Percentiles rank a stretch among this genome's conserved stretches.
Evolutionary conservation across 2,113 vertebrate genomes (phyloP).

Genomic region (Perca schrenkii): DNA sequence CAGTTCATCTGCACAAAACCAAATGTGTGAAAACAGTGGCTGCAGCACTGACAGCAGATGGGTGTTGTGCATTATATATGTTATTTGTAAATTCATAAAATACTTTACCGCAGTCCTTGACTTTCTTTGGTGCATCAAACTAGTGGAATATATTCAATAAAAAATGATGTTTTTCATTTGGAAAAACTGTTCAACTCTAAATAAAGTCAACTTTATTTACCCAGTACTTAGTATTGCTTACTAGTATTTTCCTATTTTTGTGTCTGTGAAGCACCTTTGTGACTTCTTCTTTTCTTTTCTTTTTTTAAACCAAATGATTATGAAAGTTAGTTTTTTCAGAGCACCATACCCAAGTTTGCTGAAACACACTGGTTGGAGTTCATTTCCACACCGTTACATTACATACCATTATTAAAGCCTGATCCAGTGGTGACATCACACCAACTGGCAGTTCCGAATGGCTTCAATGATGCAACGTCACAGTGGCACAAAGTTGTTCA

Average conservation of each 20-base stretch:
- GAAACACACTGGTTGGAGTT: too few species aligned
- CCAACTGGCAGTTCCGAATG: not conserved
- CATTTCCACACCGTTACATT: too few species aligned
- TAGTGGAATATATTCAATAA: slow-evolving; percentile 4
- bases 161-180: not conserved
- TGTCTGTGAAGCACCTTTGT: too few species aligned
- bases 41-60: slow-evolving; percentile 29
- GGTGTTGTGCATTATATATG: slow-evolving; percentile 33
- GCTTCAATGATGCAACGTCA: not conserved
- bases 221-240: not conserved
- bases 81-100: slow-evolving; percentile 28
- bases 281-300: too few species aligned
- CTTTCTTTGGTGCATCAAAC: not conserved
- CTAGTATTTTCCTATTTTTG: not conserved
- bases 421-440: not conserved
- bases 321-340: too few species aligned
- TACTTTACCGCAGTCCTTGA: slow-evolving; percentile 4
- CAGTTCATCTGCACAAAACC: not conserved
- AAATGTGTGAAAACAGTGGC: slow-evolving; percentile 8
- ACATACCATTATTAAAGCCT: too few species aligned
- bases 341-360: too few species aligned
- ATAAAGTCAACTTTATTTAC: not conserved
- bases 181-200: not conserved
- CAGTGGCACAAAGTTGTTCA: not conserved
- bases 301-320: too few species aligned